These are phyloP conservation scores for Eumaeus atala DNA, from an alignment of 1,140 invertebrate genomes.

Conservation along the genomic window DNA sequence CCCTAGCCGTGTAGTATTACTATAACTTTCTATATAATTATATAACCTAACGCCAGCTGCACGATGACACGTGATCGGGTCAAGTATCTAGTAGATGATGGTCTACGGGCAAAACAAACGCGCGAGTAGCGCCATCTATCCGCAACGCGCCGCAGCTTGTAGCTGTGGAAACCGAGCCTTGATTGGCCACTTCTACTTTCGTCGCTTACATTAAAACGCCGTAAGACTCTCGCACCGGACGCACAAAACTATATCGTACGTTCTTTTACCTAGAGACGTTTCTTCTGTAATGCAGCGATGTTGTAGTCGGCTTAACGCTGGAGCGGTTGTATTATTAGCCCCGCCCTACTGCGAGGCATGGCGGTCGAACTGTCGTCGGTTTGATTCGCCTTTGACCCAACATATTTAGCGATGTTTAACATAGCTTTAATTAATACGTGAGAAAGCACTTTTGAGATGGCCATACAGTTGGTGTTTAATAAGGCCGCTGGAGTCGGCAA, in stretches of 20 bases:
- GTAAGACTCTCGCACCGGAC: constrained; percentile 30
- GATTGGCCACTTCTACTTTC: constrained; percentile 56
- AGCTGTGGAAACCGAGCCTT: constrained; percentile 55
- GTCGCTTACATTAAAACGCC: constrained; percentile 27
- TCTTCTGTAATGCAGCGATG: constrained; percentile 32
- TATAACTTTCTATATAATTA: too few species aligned
- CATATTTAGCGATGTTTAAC: constrained; percentile 13
- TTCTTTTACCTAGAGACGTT: constrained; percentile 29
- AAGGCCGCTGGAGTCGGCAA: neutral
- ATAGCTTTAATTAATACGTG: constrained; percentile 5
- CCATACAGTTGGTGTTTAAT: constrained; percentile 4
- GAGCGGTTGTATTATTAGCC: constrained; percentile 41
- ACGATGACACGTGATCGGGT: too few species aligned
- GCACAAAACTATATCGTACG: constrained; percentile 43
- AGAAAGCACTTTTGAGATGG: neutral
- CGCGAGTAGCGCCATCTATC: constrained; percentile 49
- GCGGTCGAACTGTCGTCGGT: constrained; percentile 57
- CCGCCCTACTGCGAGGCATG: constrained; percentile 60
- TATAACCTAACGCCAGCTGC: too few species aligned
- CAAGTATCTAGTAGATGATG: too few species aligned
- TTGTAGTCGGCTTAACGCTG: constrained; percentile 27
- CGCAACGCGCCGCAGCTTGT: constrained; percentile 31
- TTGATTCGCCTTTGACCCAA: constrained; percentile 36
- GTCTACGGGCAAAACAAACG: constrained; percentile 11
- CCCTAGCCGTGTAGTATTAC: too few species aligned